Base-by-base conservation (phyloP, 2,113 vertebrate genomes). In the Prinia subflava region DNA sequence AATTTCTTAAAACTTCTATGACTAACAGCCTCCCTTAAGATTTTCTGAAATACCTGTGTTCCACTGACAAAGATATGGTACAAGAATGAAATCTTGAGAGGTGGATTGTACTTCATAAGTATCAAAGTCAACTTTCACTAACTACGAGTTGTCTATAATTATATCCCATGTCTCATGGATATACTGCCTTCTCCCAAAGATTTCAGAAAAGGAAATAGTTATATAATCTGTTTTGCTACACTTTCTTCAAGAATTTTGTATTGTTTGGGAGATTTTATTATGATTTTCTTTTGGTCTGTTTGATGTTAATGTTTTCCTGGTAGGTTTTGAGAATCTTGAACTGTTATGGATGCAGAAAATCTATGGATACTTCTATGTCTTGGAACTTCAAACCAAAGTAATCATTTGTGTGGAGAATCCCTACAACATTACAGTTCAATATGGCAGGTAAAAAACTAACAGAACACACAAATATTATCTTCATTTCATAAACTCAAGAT, bases 51-150 rank as follows among this genome's bases (percentile, higher is more conserved):
- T 83, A 44, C 33, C 64, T 81, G 13, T 71, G 63, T 75, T 87
- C 42, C 41, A 39, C 13, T 92, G 47, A 62, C 73, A 86, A 42
- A 78, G 44, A 47, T 75, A 74, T 13, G 68, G 35, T 23, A 89
- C n/a, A 94, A 78, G 79, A 89, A 91, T 63, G 46, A 89, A 91
- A 95, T 52, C 47, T 65, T 89, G 39, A 87, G 44, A 82, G 27
- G 19, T 68, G 15, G 8, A 21, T 68, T 95, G 80, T 87, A 35
- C 20, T 71, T 89, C 42, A 7, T 60, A 87, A 87, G 62, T 88
- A 88, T 94, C 86, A 79, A 91, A 96, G 65, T 87, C 70, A 91
- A 47, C 35, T 87, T 92, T 84, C 91, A 60, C 52, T 91, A 22
- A 82, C 39, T 55, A 24, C n/a, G 18, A 86, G 33, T 64, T 39